Conservation (phyloP, 2,888 invertebrate species). For the Baronia brevicornis region DNA sequence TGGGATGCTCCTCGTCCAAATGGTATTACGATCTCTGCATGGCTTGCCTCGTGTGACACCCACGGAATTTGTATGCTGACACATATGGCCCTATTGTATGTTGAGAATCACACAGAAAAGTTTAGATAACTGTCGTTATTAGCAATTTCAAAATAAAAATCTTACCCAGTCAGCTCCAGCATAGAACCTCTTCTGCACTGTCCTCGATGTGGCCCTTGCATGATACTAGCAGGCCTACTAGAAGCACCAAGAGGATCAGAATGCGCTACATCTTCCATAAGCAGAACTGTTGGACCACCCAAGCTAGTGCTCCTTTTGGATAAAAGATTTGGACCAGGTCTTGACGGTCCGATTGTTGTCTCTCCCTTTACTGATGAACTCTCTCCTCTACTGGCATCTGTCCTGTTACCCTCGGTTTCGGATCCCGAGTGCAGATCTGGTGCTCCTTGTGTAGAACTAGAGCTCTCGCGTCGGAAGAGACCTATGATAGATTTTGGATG, state of each 20-base stretch:
- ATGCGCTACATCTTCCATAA: slow-evolving; percentile 78
- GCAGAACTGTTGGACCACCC: slow-evolving; percentile 70
- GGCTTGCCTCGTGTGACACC: no score
- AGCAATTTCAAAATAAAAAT: slow-evolving; percentile 27
- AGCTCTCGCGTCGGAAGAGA: slow-evolving; percentile 89
- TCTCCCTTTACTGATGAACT: slow-evolving; percentile 27
- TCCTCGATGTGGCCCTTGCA: slow-evolving; percentile 77
- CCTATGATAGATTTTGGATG: slow-evolving; percentile 91
- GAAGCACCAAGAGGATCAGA: slow-evolving; percentile 79
- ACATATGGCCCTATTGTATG: no score
- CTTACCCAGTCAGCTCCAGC: slow-evolving; percentile 87
- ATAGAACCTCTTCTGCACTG: slow-evolving; percentile 86
- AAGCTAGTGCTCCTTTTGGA: slow-evolving; percentile 65
- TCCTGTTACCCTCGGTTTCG: slow-evolving; percentile 73
- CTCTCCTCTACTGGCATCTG: slow-evolving; percentile 56
- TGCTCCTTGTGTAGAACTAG: slow-evolving; percentile 79
- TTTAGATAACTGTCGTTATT: no score
- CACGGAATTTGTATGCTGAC: no score
- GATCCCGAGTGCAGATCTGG: slow-evolving; percentile 69
- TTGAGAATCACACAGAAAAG: no score
- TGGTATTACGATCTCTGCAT: no score
- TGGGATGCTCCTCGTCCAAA: no score
- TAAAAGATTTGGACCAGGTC: slow-evolving; percentile 55
- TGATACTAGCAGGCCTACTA: slow-evolving; percentile 73
- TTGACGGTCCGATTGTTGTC: slow-evolving; percentile 26